Percentiles rank a stretch among this genome's conserved stretches.
phyloP scores from a whole-genome alignment of 2,797 vertebrate genomes.

The Sebastolobus alascanus region DNA sequence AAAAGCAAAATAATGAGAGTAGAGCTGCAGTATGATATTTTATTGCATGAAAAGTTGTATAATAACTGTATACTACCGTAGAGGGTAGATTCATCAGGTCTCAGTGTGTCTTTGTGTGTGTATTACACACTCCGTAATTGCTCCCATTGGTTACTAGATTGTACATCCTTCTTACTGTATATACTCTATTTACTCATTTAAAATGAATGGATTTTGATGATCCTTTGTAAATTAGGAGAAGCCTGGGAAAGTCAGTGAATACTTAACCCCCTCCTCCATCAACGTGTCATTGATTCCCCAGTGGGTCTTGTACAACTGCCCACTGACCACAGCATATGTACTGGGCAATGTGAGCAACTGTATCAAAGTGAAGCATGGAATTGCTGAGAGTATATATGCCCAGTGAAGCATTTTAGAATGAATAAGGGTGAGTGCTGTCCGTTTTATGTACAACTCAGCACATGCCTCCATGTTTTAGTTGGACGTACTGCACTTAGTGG shows the following conservation, averaged over 20 bases:
- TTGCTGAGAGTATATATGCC: background rate
- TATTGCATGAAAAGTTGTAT: background rate
- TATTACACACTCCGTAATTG: background rate
- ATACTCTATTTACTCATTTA: background rate
- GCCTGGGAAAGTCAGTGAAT: background rate
- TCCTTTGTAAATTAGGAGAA: too few relatives aligned
- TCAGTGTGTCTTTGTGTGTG: background rate
- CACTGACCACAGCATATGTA: background rate
- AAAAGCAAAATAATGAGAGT: constrained; percentile 17
- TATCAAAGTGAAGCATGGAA: constrained; percentile 11
- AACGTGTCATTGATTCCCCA: background rate
- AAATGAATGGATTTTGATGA: background rate
- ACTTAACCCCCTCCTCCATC: background rate
- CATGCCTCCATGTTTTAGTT: constrained; percentile 1
- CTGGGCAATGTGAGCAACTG: background rate
- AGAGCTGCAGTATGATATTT: background rate
- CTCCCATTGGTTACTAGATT: background rate
- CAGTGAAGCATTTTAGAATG: background rate
- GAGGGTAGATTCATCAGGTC: background rate
- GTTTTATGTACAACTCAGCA: constrained; percentile 8
- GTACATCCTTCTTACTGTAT: background rate
- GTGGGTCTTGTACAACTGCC: background rate
- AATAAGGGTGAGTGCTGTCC: background rate
- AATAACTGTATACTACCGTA: background rate
- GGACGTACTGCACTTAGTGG: background rate